phyloP scores from a whole-genome alignment of 2,113 vertebrate genomes.

The Hippocampus mohnikei region DNA sequence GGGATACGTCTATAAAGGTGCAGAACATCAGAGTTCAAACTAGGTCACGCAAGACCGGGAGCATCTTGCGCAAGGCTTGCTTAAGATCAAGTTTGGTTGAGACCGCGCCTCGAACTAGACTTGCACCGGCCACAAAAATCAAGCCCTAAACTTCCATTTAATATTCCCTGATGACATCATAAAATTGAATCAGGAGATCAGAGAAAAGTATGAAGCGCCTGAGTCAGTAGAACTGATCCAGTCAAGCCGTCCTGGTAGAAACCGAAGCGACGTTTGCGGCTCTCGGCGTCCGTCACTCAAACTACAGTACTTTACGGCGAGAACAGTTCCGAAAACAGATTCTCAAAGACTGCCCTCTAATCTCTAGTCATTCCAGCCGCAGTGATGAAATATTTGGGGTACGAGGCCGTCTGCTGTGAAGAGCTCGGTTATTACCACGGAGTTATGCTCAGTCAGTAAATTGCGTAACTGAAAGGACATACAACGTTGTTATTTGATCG shows the following conservation, averaged over 20 bases:
- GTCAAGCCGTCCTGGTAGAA: slow-evolving; percentile 4
- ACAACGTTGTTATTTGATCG: too few relatives aligned
- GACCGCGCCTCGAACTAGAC: too few relatives aligned
- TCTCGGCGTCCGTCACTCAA: slow-evolving; percentile 13
- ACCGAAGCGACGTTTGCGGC: background rate
- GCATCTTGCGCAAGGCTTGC: background rate
- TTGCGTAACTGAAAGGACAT: too few relatives aligned
- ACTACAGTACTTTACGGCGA: background rate
- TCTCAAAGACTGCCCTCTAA: slow-evolving; percentile 17
- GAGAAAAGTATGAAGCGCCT: too few relatives aligned
- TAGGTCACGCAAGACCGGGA: background rate
- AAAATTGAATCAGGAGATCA: too few relatives aligned
- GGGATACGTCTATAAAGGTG: background rate
- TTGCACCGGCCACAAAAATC: background rate
- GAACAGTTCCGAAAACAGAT: slow-evolving; percentile 22
- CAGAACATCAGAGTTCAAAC: background rate
- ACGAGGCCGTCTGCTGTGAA: background rate
- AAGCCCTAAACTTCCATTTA: background rate
- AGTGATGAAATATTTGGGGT: background rate
- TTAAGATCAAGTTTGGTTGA: background rate
- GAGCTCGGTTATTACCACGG: background rate
- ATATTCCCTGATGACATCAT: too few relatives aligned
- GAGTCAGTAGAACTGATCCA: slow-evolving; percentile 16
- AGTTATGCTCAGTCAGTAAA: background rate
- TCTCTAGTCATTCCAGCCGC: background rate